phyloP scores from a whole-genome alignment of 2,888 invertebrate species.

The Autographa gamma region DNA sequence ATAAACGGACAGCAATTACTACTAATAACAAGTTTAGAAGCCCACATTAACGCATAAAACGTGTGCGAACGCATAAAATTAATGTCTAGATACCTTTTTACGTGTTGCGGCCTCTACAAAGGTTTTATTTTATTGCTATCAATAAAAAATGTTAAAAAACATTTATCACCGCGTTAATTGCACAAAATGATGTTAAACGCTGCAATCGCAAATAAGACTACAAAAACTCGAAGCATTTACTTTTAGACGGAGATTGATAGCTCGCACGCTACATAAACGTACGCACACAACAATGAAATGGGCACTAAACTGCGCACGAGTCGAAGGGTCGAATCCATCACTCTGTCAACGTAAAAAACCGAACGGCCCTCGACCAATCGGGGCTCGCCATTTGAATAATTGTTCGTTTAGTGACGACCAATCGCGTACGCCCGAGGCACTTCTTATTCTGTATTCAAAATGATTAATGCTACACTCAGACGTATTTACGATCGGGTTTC shows the following conservation, averaged over 20 bases:
- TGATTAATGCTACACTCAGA: slow-evolving; percentile 84
- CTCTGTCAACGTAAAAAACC: slow-evolving; percentile 84
- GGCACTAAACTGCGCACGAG: slow-evolving; percentile 78
- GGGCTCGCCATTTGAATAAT: slow-evolving; percentile 85
- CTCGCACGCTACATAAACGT: slow-evolving; percentile 64
- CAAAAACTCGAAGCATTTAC: slow-evolving; percentile 68
- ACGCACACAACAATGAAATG: slow-evolving; percentile 72
- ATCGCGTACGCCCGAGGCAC: slow-evolving; percentile 79
- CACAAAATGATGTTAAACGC: slow-evolving; percentile 60
- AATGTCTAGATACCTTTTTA: slow-evolving; percentile 51
- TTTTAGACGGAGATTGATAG: slow-evolving; percentile 70
- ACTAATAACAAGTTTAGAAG: slow-evolving; percentile 50
- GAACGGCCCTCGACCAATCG: slow-evolving; percentile 78
- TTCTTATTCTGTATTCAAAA: slow-evolving; percentile 80
- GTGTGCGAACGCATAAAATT: slow-evolving; percentile 51
- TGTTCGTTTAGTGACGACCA: slow-evolving; percentile 83
- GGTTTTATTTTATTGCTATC: slow-evolving; percentile 53
- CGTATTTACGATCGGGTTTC: slow-evolving; percentile 81
- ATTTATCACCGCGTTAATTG: slow-evolving; percentile 60
- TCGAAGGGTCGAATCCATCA: slow-evolving; percentile 87
- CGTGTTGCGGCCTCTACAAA: slow-evolving; percentile 50
- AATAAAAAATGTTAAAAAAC: slow-evolving; percentile 53
- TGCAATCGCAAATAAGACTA: slow-evolving; percentile 54
- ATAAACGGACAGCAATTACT: slow-evolving; percentile 35
- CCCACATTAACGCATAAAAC: slow-evolving; percentile 51